Evolutionary conservation across 2,113 vertebrate species (phyloP).

Genomic region (Hyperopisus bebe): DNA sequence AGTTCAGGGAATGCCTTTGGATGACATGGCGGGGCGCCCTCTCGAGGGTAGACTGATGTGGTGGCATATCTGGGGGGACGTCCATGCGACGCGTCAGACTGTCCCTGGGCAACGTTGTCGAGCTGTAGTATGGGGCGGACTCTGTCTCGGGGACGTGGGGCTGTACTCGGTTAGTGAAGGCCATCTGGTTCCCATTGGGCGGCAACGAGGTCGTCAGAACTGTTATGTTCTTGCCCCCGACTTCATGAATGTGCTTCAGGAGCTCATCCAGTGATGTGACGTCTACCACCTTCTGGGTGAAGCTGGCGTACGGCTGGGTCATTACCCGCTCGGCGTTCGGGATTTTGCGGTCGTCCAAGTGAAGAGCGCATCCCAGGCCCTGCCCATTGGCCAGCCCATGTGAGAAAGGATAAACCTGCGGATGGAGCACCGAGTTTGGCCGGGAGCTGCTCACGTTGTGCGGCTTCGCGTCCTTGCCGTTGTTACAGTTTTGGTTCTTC

Average conservation of each 20-base stretch:
- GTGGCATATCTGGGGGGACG: conserved; percentile 67
- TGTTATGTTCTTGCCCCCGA: conserved; percentile 53
- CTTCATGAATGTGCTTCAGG: conserved; percentile 77
- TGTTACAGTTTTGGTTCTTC: conserved; percentile 83
- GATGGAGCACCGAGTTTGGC: conserved; percentile 54
- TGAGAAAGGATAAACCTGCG: conserved; percentile 63
- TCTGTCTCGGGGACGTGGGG: conserved; percentile 67
- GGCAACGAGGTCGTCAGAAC: conserved; percentile 59
- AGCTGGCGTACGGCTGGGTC: conserved; percentile 61
- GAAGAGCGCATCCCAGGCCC: conserved; percentile 44
- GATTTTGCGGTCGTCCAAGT: conserved; percentile 69
- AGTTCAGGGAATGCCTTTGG: conserved; percentile 67
- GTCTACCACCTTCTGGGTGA: conserved; percentile 72
- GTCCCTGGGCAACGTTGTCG: conserved; percentile 69
- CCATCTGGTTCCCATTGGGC: conserved; percentile 48
- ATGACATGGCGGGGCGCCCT: conserved; percentile 56
- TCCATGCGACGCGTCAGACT: conserved; percentile 76
- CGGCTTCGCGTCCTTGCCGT: conserved; percentile 64
- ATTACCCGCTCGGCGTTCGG: conserved; percentile 63
- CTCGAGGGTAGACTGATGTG: conserved; percentile 60
- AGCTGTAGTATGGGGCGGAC: conserved; percentile 66
- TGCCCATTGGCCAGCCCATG: conserved; percentile 58
- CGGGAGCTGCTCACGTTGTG: conserved; percentile 51
- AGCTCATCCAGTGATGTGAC: conserved; percentile 81
- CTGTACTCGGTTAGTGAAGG: conserved; percentile 64